Percentiles rank a stretch among this genome's conserved stretches.
Conservation (phyloP, 2,113 vertebrate species). For the Dicrurus megarhynchus region DNA sequence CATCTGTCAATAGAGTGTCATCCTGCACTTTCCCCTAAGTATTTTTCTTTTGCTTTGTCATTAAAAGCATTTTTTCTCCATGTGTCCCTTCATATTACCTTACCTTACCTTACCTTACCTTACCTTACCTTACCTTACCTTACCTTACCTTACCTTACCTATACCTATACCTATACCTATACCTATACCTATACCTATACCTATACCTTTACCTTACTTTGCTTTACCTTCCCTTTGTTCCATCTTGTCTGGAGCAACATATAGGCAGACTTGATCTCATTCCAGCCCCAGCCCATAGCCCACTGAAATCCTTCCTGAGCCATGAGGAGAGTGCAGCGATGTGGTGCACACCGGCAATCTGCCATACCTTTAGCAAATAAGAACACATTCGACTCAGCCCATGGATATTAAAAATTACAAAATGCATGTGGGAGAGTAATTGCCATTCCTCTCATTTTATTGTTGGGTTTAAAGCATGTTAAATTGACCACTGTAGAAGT, state of each 20-base stretch:
- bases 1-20: not conserved
- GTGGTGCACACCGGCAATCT: not conserved
- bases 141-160: not conserved
- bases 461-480: not conserved
- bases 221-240: not conserved
- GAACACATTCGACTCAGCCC: not conserved
- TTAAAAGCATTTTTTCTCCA: not conserved
- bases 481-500: slow-evolving; percentile 43
- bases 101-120: not conserved
- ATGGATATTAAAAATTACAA: not conserved
- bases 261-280: not conserved
- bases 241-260: not conserved
- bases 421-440: not conserved
- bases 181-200: too few species aligned
- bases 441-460: not conserved
- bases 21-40: not conserved
- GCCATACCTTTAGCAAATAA: not conserved
- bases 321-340: not conserved
- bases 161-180: not conserved
- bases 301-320: not conserved
- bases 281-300: not conserved
- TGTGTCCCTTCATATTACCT: not conserved
- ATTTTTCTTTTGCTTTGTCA: not conserved
- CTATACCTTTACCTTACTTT: not conserved
- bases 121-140: not conserved